Base-by-base conservation (phyloP, 2,797 vertebrate genomes). In the Tragelaphus eurycerus region DNA sequence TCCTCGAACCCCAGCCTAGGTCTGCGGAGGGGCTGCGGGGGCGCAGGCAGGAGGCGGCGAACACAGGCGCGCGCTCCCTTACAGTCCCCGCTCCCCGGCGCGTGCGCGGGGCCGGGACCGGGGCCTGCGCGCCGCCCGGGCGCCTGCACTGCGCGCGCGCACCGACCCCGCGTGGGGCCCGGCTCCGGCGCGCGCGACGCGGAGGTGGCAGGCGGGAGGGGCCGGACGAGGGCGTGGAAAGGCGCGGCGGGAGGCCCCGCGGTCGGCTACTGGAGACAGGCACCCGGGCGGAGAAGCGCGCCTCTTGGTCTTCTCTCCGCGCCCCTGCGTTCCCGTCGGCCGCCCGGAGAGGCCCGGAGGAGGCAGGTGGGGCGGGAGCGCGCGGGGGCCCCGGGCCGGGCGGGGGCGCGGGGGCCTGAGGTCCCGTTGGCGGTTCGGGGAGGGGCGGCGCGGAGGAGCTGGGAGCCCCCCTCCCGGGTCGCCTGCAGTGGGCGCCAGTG, bases 71-170 rank as follows among this genome's bases (percentile, higher is more conserved):
- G 21, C 4, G 55, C 92, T 34, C 89, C 34, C 0, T 3, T 4
- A 21, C 52, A 5, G 3, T 59, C 14, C 6, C 8, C 31, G 8
- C 19, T 43, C 7, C 31, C 50, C 17, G 13, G 93, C 97, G 98
- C 96, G 96, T 93, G 96, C 96, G 97, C 97, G 76, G 84, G 89
- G 74, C 96, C 79, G 50, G 48, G 62, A 83, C 90, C 59, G 43
- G 50, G 94, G 94, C 96, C 92, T 95, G 95, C 94, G 95, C 95
- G 96, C 96, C 52, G 55, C 89, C 78, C 15, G 21, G 96, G 64
- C 25, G 83, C 90, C 86, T 55, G 95, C 96, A 83, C 85, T 97
- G 97, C 94, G 98, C 98, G 97, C 97, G 81, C 96, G 89, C 93
- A 83, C 91, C 91, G 92, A 91, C 86, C 90, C 46, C 96, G 96